A percentile compares a stretch with the other conserved stretches of the same genome.
Evolutionary conservation across 2,888 invertebrate genomes (phyloP).

Genomic region (Celastrina argiolus): DNA sequence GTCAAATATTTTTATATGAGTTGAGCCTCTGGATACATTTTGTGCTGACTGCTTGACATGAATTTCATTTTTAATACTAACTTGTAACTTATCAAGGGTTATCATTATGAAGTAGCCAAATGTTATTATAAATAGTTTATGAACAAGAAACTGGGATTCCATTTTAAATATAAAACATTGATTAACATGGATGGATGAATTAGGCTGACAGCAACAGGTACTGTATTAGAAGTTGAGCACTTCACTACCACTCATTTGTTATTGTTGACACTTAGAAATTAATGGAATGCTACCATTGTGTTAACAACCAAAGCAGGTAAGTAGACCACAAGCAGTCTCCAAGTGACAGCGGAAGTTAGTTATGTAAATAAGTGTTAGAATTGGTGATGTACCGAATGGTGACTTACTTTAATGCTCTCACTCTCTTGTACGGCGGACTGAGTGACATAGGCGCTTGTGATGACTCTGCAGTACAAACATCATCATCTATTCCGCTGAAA

Average conservation of each 20-base stretch:
- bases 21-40: too few species aligned
- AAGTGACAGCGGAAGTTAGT: not conserved
- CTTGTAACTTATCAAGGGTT: too few species aligned
- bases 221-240: too few species aligned
- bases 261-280: not conserved
- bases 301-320: not conserved
- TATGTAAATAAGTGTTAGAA: not conserved
- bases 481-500: slow-evolving; percentile 69
- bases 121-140: too few species aligned
- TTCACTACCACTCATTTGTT: not conserved
- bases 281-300: not conserved
- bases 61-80: too few species aligned
- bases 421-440: slow-evolving; percentile 79
- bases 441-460: slow-evolving; percentile 53
- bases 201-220: too few species aligned
- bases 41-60: too few species aligned
- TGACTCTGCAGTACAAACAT: slow-evolving; percentile 59
- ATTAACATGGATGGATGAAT: too few species aligned
- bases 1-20: too few species aligned
- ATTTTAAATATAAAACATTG: too few species aligned
- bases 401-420: slow-evolving; percentile 75
- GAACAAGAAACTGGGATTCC: too few species aligned
- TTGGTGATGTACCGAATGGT: slow-evolving; percentile 35
- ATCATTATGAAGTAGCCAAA: too few species aligned
- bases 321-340: not conserved